These are phyloP conservation scores for Metalampra italica DNA, from an alignment of 2,888 invertebrate genomes.

Conservation along the genomic window DNA sequence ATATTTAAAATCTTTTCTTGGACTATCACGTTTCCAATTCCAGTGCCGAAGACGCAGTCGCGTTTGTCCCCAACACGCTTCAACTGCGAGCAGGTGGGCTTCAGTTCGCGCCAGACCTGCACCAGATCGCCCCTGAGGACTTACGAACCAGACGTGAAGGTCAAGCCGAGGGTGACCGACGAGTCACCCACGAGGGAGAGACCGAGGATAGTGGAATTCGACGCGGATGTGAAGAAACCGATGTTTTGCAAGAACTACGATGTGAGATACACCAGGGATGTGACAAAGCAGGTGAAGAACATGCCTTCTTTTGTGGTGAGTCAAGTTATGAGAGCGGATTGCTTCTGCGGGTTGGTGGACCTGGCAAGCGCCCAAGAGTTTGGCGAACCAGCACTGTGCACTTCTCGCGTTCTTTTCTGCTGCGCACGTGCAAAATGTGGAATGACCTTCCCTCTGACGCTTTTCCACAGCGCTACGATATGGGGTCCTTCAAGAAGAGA, in stretches of 20 bases:
- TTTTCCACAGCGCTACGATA: no score
- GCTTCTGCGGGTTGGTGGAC: no score
- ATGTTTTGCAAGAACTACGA: constrained; percentile 26
- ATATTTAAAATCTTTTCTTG: no score
- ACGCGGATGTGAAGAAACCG: constrained; percentile 12
- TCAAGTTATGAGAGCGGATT: no score
- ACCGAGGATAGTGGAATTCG: constrained; percentile 9
- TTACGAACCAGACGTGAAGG: constrained; percentile 13
- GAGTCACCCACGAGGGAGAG: constrained; percentile 39
- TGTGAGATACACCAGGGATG: constrained; percentile 29
- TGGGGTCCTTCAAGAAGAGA: no score
- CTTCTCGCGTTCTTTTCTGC: no score
- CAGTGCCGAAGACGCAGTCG: constrained; percentile 1
- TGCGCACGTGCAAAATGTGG: no score
- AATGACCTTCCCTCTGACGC: no score
- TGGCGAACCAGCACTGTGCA: no score
- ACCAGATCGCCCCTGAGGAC: neutral
- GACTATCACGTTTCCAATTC: neutral
- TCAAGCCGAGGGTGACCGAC: constrained; percentile 18
- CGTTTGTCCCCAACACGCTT: neutral
- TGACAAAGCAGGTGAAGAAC: constrained; percentile 20
- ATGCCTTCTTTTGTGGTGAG: constrained; percentile 24
- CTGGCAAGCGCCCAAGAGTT: no score
- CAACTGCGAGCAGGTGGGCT: neutral
- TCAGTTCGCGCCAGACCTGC: neutral